Conservation (phyloP, 2,113 vertebrate species). For the Catharus minimus region DNA sequence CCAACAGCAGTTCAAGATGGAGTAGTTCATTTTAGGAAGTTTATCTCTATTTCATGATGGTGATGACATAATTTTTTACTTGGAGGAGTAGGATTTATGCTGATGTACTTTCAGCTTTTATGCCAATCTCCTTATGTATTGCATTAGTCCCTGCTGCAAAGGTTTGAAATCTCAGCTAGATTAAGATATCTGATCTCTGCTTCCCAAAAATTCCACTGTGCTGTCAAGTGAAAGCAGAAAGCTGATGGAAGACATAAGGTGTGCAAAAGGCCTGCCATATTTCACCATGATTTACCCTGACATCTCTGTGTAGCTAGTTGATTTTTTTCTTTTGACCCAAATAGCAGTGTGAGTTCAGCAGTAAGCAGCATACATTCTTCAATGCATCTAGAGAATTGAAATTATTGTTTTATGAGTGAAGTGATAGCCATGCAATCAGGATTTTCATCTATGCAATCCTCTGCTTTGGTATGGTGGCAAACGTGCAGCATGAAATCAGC, state of each 20-base stretch:
- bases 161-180: background rate
- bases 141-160: background rate
- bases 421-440: background rate
- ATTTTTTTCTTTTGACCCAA: background rate
- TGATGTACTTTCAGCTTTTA: background rate
- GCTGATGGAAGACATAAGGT: slow-evolving; percentile 1
- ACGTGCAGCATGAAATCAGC: fast-evolving
- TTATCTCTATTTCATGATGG: slow-evolving; percentile 3
- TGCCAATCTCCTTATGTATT: slow-evolving; percentile 4
- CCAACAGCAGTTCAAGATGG: background rate
- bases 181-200: slow-evolving; percentile 36
- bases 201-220: slow-evolving; percentile 20
- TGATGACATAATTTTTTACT: slow-evolving; percentile 23
- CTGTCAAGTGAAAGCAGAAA: slow-evolving; percentile 29
- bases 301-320: background rate
- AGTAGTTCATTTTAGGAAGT: background rate
- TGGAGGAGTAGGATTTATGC: slow-evolving; percentile 18
- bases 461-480: background rate
- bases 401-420: background rate
- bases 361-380: background rate
- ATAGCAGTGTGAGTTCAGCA: background rate
- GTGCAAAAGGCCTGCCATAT: slow-evolving; percentile 1
- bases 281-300: slow-evolving; percentile 33
- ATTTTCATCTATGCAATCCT: background rate
- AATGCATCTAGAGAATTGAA: background rate